Conservation (phyloP, 2,888 invertebrate species). For the Calameuta pallipes region DNA sequence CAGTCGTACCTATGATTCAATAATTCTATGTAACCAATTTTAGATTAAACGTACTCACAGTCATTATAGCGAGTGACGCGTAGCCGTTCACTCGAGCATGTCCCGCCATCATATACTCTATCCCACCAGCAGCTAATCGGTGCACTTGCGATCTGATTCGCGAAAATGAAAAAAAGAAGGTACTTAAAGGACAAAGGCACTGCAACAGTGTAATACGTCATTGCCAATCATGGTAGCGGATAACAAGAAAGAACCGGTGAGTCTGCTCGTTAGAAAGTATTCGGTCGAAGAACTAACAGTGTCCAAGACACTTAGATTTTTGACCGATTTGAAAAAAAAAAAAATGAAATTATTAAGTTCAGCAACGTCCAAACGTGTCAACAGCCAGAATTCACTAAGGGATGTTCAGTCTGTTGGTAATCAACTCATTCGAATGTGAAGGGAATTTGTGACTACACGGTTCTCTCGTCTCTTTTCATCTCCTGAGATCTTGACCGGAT, state of each 20-base stretch:
- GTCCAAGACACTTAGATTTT: neutral
- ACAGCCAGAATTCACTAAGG: neutral
- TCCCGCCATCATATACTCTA: neutral
- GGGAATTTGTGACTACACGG: neutral
- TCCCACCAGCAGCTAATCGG: neutral
- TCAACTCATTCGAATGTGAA: constrained; percentile 50
- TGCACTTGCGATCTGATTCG: neutral
- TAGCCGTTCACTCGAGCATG: neutral
- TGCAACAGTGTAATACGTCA: neutral
- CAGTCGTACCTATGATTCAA: constrained; percentile 55
- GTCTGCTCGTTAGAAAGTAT: neutral
- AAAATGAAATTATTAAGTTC: neutral
- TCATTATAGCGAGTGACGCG: constrained; percentile 18
- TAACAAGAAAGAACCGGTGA: neutral
- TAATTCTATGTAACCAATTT: constrained; percentile 49
- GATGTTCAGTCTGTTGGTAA: constrained; percentile 43
- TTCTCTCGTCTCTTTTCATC: neutral
- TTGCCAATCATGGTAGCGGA: neutral
- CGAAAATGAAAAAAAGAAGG: neutral
- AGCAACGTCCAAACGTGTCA: neutral
- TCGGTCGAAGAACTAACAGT: neutral
- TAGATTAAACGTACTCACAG: constrained; percentile 37
- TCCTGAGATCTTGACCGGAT: neutral
- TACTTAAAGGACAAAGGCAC: neutral
- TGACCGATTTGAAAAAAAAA: neutral